phyloP scores from a whole-genome alignment of 2,113 vertebrate species.

The Speoplatyrhinus poulsoni region DNA sequence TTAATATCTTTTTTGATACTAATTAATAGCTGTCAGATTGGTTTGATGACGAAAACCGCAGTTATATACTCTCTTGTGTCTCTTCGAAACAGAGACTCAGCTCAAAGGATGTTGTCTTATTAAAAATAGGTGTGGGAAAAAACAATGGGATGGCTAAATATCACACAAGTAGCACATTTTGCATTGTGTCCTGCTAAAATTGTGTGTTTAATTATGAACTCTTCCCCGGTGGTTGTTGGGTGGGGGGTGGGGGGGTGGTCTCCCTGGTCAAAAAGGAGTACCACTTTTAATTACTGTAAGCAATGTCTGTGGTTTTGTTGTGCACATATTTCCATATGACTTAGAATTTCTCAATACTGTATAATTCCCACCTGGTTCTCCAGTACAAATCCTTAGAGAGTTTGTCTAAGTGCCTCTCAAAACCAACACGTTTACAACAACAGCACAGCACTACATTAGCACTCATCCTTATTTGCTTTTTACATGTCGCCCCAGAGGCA shows the following conservation, averaged over 20 bases:
- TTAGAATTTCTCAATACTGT: slow-evolving; percentile 30
- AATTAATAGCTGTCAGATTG: too few relatives aligned
- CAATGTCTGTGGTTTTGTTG: slow-evolving; percentile 10
- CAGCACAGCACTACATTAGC: slow-evolving; percentile 20
- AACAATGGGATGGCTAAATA: too few relatives aligned
- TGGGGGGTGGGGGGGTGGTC: background rate
- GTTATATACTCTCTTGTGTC: too few relatives aligned
- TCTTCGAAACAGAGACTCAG: slow-evolving; percentile 10
- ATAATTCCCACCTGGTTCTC: slow-evolving; percentile 49
- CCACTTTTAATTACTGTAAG: slow-evolving; percentile 43
- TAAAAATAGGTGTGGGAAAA: slow-evolving; percentile 43
- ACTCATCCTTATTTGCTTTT: slow-evolving; percentile 45
- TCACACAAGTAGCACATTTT: slow-evolving; percentile 11
- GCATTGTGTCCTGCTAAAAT: slow-evolving; percentile 40
- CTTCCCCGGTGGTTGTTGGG: background rate
- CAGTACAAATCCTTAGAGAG: slow-evolving; percentile 29
- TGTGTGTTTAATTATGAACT: background rate
- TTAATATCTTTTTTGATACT: too few relatives aligned
- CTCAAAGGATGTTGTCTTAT: slow-evolving; percentile 24
- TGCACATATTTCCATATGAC: slow-evolving; percentile 27
- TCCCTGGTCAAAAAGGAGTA: slow-evolving; percentile 17
- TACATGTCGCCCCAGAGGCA: slow-evolving; percentile 40
- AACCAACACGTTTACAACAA: slow-evolving; percentile 50
- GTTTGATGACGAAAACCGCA: too few relatives aligned
- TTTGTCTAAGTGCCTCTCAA: slow-evolving; percentile 42